Base-by-base conservation (phyloP, 2,113 vertebrate genomes). In the Pluvialis apricaria region DNA sequence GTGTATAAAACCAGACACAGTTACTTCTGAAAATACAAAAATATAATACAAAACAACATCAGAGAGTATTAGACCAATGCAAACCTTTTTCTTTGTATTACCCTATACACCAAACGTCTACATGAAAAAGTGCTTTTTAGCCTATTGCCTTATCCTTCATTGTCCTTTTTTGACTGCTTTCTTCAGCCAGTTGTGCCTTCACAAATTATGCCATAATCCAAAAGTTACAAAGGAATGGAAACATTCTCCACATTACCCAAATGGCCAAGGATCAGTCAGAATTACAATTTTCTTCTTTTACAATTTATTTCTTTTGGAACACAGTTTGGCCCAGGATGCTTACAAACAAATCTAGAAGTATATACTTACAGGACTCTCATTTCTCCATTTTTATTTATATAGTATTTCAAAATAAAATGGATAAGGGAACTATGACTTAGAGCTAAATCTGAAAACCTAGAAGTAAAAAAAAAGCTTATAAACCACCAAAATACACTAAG, bases 21-120 rank as follows among this genome's bases (percentile, higher is more conserved):
- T 47, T 49, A 42, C 11, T 60, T 49, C 44, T 55, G 15, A 87
- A 73, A 66, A 36, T 16, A 54, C 7, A 7, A 70, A 91, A 66
- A 52, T 4, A 69, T 3, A 83, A 36, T 2, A 45, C 5, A 73
- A 80, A 72, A 16, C 10, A 38, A 36, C 28, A n/a, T 44, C 15
- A 11, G 25, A 38, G 5, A 68, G 15, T 76, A 44, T 0, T 0
- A 40, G 2, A 47, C 2, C 8, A 69, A 19, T 2, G 4, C 9
- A 66, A 36, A 5, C 1, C 22, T 58, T 29, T 29, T 14, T 31
- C 31, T 82, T 66, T 54, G 0, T 31, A 28, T 36, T 11, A 62
- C 14, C n/a, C 22, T 28, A 4, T 31, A 71, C 4, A 79, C 11
- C 17, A 8, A 25, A 11, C 1, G 3, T 16, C 38, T 55, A 17